Conservation (phyloP, 1,140 invertebrate genomes). For the Sarcophaga bullata region DNA sequence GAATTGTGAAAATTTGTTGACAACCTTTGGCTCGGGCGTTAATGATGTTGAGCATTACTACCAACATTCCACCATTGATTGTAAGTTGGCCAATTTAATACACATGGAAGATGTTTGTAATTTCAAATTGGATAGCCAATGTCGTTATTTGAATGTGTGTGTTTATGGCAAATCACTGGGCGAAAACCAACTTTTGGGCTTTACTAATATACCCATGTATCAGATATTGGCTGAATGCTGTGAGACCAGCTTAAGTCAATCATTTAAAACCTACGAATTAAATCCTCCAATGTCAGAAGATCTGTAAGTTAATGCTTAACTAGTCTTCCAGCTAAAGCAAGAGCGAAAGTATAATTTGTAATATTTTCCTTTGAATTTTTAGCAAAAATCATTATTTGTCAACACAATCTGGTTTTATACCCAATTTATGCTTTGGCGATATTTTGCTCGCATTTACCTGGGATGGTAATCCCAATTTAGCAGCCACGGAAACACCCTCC, state of each 20-base stretch:
- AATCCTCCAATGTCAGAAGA: constrained; percentile 72
- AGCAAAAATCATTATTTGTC: constrained; percentile 74
- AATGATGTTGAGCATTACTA: constrained; percentile 57
- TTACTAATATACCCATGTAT: constrained; percentile 81
- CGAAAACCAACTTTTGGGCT: constrained; percentile 77
- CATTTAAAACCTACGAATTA: constrained; percentile 78
- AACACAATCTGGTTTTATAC: constrained; percentile 87
- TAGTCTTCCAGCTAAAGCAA: background rate
- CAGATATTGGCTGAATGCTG: constrained; percentile 82
- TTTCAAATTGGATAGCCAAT: constrained; percentile 76
- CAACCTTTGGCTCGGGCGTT: constrained; percentile 3
- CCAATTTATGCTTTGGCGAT: constrained; percentile 89
- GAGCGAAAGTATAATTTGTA: background rate
- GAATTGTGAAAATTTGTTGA: constrained; percentile 22
- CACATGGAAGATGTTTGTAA: constrained; percentile 75
- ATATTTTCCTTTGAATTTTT: constrained; percentile 48
- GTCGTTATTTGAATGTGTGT: constrained; percentile 84
- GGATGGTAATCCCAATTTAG: constrained; percentile 65
- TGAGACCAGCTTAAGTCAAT: constrained; percentile 82
- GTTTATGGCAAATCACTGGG: constrained; percentile 75
- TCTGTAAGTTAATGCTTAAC: constrained; percentile 65
- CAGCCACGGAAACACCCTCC: constrained; percentile 24
- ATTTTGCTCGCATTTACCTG: constrained; percentile 85
- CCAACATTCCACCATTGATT: constrained; percentile 64
- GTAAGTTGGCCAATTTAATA: constrained; percentile 73